phyloP scores from a whole-genome alignment of 2,113 vertebrate genomes.

The Athene noctua region DNA sequence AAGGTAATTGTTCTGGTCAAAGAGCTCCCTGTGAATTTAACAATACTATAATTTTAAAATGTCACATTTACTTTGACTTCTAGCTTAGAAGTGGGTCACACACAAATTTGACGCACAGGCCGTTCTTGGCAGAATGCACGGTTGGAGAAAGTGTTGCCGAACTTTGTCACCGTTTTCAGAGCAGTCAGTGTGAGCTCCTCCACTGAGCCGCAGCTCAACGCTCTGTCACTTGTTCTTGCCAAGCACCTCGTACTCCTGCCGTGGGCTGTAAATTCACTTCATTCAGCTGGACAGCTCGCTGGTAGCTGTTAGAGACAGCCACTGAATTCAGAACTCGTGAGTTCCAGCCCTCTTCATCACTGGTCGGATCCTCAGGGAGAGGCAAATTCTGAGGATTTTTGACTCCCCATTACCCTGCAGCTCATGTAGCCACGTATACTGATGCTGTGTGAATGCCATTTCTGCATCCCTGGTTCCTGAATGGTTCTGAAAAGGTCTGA shows the following conservation, averaged over 20 bases:
- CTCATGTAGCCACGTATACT: too few species aligned
- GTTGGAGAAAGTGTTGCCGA: background rate
- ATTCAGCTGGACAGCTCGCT: background rate
- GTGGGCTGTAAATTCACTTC: background rate
- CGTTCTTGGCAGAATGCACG: background rate
- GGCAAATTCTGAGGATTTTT: background rate
- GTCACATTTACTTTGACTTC: background rate
- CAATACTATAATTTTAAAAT: background rate
- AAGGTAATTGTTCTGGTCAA: background rate
- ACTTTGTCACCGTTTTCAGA: background rate
- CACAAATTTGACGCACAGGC: background rate
- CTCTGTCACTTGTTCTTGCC: background rate
- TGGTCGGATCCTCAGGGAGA: background rate
- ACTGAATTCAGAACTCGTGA: background rate
- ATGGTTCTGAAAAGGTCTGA: background rate
- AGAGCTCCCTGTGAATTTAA: background rate
- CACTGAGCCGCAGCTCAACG: background rate
- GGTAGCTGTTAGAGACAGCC: background rate
- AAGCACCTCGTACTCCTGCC: background rate
- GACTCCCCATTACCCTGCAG: background rate
- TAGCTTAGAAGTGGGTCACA: background rate
- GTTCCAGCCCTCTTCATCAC: background rate
- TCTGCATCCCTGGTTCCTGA: background rate
- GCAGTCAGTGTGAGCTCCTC: background rate
- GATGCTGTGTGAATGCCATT: background rate